Evolutionary conservation across 2,113 vertebrate genomes (phyloP), one percentile per base, ranked within the genome.

Genomic region (Sakesphorus luctuosus): DNA sequence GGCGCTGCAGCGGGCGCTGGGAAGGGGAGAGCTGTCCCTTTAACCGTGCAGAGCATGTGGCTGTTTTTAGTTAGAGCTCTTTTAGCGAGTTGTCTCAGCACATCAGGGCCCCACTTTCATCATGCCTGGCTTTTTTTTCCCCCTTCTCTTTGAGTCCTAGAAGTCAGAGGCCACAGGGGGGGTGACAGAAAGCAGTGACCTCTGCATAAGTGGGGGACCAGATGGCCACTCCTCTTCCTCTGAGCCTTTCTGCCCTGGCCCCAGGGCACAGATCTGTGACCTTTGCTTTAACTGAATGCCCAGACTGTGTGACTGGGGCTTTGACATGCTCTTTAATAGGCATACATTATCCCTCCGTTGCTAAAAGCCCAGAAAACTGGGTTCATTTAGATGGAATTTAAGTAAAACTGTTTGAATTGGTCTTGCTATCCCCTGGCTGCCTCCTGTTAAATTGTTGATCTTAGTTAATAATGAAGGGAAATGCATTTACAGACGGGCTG

Each of bases 111-210:
- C 87, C 55, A 36, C 97, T 97, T 97, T 96, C 97, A 95, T 96
- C 97, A 58, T 94, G 95, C 93, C 87, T 94, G 76, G 74, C 78
- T 82, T 85, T 90, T 75, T 85, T 87, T 69, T 49, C 43, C 10
- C 33, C 55, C 35, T 82, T 96, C 96, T 91, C 97, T 98, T 97
- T 96, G 98, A 98, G 98, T 97, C 98, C 97, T 90, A 84, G 94
- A 97, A 98, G 98, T 98, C 98, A 98, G 93, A 98, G 99, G 98
- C 98, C 97, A 96, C 92, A 58, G 94, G 62, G 40, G 95, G 97
- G 96, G 77, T 96, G 98, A 96, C 97, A 98, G 98, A 96, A 98
- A 98, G 98, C 93, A 88, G 97, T 99, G 98, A 99, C 98, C 99
- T 98, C 98, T 97, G 97, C 97, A 96, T 98, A 98, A 98, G 98